Conservation (phyloP, 2,797 vertebrate species). For the Liparis tanakae region DNA sequence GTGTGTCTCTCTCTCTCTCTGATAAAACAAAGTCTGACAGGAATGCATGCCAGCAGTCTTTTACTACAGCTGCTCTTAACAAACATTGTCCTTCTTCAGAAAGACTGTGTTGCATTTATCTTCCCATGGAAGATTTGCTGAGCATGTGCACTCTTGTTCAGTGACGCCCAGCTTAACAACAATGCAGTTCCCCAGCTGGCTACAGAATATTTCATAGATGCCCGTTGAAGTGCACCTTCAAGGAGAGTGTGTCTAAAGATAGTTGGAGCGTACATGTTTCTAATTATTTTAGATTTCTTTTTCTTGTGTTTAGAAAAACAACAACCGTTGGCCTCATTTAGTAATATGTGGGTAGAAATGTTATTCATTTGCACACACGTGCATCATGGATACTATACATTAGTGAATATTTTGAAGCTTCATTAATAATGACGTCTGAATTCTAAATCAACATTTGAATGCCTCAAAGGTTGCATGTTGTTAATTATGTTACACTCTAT, state of each 20-base stretch:
- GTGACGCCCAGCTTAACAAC: constrained; percentile 1
- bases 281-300: constrained; percentile 14
- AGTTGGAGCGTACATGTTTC: background rate
- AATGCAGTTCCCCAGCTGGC: background rate
- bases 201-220: no score
- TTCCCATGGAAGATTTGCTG: constrained; percentile 22
- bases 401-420: no score
- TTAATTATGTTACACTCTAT: no score
- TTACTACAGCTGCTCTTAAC: background rate
- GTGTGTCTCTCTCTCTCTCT: no score
- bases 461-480: no score
- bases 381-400: background rate
- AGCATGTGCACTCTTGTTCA: constrained; percentile 31
- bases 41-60: background rate
- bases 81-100: background rate
- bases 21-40: background rate
- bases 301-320: background rate
- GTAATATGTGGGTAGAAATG: background rate
- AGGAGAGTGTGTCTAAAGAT: background rate
- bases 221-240: no score
- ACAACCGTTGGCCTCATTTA: background rate
- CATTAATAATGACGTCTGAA: no score
- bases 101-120: constrained; percentile 13
- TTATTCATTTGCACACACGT: background rate
- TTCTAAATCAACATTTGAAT: no score